Evolutionary conservation across 2,888 invertebrate species (phyloP), one percentile per base, ranked within the genome.

Genomic region (Hirtodrosophila duncani): DNA sequence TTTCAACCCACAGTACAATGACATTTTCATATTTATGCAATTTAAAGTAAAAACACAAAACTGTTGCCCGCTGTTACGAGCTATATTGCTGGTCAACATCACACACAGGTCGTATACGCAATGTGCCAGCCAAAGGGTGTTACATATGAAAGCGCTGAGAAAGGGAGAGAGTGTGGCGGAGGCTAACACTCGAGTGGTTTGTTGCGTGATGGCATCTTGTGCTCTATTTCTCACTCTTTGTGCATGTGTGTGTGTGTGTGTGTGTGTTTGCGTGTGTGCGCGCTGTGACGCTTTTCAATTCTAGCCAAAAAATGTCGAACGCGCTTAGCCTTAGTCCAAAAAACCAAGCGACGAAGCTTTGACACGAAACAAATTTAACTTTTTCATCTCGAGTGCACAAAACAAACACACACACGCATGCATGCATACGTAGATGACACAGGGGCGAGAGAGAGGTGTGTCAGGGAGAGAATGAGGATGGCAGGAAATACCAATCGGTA

Each of bases 341-440:
- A 60, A 50, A 45, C 59, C 77, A 67, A 39, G 44, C 55, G 69
- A 67, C 77, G 57, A 61, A 61, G 80, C 80, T 79, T 79, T 77
- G 77, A 79, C 80, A 79, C 72, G 77, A 78, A 78, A 78, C 80
- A 79, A 78, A 79, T 78, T 78, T 77, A 79, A 72, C 77, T 79
- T 78, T 72, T 78, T 69, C 80, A 75, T 82, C 78, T 71, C 65
- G 49, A 75, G 58, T 51, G 71, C 67, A 56, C 70, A 61, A n/a
- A 49, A 45, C 59, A 56, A 48, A 37, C 26, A 21, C 30, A 44
- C 30, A 10, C 51, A 60, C 38, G 26, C 38, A 29, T 24, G 26
- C 48, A 39, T 24, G 27, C 33, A 31, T 11, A 8, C 11, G 16
- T 1, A 4, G 1, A 29, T 44, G 49, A 18, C 24, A 43, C 18